Conservation (phyloP, 30 jellyfish, hydroid and myxozoan species). For the Hydractinia echinata region DNA sequence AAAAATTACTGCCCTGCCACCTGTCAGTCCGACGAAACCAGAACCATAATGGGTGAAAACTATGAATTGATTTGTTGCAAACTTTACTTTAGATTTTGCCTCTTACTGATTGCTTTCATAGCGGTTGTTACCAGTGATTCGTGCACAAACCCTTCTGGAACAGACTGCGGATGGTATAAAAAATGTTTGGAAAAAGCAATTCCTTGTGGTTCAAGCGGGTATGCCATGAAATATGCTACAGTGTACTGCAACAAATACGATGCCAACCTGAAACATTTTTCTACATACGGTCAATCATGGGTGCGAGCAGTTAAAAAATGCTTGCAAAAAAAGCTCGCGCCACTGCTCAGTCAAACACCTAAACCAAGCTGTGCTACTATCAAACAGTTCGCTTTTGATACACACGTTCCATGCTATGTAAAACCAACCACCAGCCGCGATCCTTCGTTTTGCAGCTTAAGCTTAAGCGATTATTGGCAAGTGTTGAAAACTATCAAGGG, state of each 20-base stretch:
- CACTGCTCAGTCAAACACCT: neutral
- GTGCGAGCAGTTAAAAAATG: conserved; percentile 5
- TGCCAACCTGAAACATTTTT: neutral
- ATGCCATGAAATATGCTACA: neutral
- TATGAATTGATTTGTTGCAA: too few relatives aligned
- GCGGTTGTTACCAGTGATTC: neutral
- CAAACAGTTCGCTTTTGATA: neutral
- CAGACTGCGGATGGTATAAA: neutral
- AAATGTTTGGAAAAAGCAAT: neutral
- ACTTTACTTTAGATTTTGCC: too few relatives aligned
- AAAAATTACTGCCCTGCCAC: too few relatives aligned
- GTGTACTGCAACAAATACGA: neutral
- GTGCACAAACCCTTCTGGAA: conserved; percentile 10
- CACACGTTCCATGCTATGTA: conserved; percentile 18
- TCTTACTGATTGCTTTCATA: too few relatives aligned
- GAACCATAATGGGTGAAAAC: too few relatives aligned
- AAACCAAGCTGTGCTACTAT: neutral
- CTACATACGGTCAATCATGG: conserved; percentile 2
- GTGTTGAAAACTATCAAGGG: conserved; percentile 27
- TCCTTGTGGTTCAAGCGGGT: neutral
- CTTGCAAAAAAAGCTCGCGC: neutral
- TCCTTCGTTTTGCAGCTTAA: conserved; percentile 11
- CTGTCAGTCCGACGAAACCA: too few relatives aligned
- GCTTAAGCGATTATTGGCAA: neutral
- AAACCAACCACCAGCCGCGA: neutral